Base-by-base conservation (phyloP, 2,113 vertebrate genomes). In the Porphyrio hochstetteri region DNA sequence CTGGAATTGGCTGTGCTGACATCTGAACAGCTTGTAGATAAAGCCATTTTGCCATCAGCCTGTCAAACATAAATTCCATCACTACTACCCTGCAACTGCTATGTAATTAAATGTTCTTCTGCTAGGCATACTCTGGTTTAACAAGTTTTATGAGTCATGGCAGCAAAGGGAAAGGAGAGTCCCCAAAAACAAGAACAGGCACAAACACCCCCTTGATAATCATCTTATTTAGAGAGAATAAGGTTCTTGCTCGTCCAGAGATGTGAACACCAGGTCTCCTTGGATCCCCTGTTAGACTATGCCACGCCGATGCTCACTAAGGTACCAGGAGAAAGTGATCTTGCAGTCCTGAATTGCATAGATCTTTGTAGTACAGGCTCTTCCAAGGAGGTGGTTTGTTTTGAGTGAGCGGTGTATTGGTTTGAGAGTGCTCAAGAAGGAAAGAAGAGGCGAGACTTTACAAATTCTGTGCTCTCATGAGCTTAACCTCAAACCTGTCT, bases 81-180 rank as follows among this genome's bases (percentile, higher is more conserved):
- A 33, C 65, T 89, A 16, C 44, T 89, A 16, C 44, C 53, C 40
- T 95, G 91, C 42, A 92, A 86, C 61, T 95, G 57, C 74, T 79
- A 20, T 95, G 50, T 94, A 95, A 96, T 97, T 97, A 96, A 79
- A 89, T 72, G 48, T 90, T 94, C 88, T 95, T 29, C 77, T 96
- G 87, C 84, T 92, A 72, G 70, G 61, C 84, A 76, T 85, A 75
- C 84, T 89, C 91, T 91, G 77, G 83, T 90, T 96, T 92, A 91
- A 95, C 48, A 0, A 95, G 89, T 95, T 96, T 82, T 79, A 76
- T 97, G 96, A 96, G 70, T 96, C 91, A 95, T 50, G 27, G 84
- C 64, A 69, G 93, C 84, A 87, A 79, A 82, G 61, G 48, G 83
- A 90, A 94, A 90, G 57, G 42, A 89, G 95, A 91, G 65, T 91